phyloP scores from a whole-genome alignment of 92 coral and sea anemone species.

The Parazoanthus swiftii region DNA sequence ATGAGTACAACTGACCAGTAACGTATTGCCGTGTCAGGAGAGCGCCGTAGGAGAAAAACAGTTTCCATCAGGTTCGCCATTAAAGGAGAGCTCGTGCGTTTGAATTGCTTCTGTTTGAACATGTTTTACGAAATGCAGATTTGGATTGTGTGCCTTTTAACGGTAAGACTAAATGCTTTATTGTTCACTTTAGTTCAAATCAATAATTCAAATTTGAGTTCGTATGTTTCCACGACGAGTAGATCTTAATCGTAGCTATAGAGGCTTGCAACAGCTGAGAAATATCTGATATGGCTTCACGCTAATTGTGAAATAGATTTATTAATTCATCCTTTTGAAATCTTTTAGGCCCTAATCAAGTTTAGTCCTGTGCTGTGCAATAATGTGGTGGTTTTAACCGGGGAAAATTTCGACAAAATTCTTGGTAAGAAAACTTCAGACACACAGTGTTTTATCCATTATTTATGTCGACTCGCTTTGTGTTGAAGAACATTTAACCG shows the following conservation, averaged over 20 bases:
- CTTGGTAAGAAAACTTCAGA: constrained; percentile 60
- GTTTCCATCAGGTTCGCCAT: constrained; percentile 49
- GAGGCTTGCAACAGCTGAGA: constrained; percentile 20
- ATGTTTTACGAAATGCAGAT: constrained; percentile 67
- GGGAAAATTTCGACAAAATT: constrained; percentile 70
- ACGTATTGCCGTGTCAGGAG: constrained; percentile 83
- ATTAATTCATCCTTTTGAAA: not conserved
- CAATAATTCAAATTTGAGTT: constrained; percentile 26
- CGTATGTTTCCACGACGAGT: not conserved
- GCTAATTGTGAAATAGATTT: not conserved
- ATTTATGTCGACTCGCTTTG: constrained; percentile 44
- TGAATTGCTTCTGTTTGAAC: constrained; percentile 51
- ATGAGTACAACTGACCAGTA: constrained; percentile 76
- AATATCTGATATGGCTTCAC: constrained; percentile 13
- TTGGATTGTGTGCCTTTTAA: constrained; percentile 59
- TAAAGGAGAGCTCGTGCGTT: constrained; percentile 15
- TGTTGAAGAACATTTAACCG: not conserved
- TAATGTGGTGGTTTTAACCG: constrained; percentile 64
- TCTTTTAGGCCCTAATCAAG: constrained; percentile 61
- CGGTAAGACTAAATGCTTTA: constrained; percentile 51
- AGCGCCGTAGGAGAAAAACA: constrained; percentile 54
- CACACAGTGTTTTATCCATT: constrained; percentile 35
- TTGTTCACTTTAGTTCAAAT: constrained; percentile 19
- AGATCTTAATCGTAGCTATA: constrained; percentile 22
- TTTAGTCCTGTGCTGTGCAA: constrained; percentile 51